phyloP scores from a whole-genome alignment of 2,113 vertebrate species.

The Mola mola region DNA sequence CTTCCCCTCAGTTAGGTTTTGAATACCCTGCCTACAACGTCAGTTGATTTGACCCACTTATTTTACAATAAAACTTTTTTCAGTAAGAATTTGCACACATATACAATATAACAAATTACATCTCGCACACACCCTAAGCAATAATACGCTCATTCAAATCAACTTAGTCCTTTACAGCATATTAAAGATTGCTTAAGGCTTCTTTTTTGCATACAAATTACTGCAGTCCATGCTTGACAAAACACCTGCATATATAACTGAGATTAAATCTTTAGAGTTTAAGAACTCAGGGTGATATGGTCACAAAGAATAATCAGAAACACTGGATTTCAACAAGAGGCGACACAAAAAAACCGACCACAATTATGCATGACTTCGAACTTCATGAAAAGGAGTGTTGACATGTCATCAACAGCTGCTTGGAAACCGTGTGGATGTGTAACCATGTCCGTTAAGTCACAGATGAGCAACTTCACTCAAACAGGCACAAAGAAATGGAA shows the following conservation, averaged over 20 bases:
- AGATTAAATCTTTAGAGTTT: constrained; percentile 43
- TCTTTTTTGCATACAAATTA: constrained; percentile 58
- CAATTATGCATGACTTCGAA: constrained; percentile 32
- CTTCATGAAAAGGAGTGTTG: constrained; percentile 31
- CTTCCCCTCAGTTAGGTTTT: constrained; percentile 44
- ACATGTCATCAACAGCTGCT: constrained; percentile 27
- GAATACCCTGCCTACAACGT: constrained; percentile 63
- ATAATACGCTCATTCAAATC: constrained; percentile 55
- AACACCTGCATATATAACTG: constrained; percentile 47
- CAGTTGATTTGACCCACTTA: constrained; percentile 47
- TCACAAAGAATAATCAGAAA: constrained; percentile 46
- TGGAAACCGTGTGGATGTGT: constrained; percentile 22
- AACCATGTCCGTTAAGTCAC: constrained; percentile 42
- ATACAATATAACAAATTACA: constrained; percentile 60
- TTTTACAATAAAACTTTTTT: constrained; percentile 61
- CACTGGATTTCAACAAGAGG: constrained; percentile 59
- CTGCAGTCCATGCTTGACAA: constrained; percentile 68
- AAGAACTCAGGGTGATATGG: constrained; percentile 54
- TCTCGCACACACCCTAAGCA: constrained; percentile 52
- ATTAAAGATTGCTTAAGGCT: constrained; percentile 70
- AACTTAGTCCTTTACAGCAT: constrained; percentile 55
- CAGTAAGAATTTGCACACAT: constrained; percentile 52
- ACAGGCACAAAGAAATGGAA: constrained; percentile 77
- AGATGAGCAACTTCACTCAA: constrained; percentile 35
- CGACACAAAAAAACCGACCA: constrained; percentile 33